Evolutionary conservation across 2,888 invertebrate species (phyloP), one percentile per base, ranked within the genome.

Genomic region (Oscheius sp.): DNA sequence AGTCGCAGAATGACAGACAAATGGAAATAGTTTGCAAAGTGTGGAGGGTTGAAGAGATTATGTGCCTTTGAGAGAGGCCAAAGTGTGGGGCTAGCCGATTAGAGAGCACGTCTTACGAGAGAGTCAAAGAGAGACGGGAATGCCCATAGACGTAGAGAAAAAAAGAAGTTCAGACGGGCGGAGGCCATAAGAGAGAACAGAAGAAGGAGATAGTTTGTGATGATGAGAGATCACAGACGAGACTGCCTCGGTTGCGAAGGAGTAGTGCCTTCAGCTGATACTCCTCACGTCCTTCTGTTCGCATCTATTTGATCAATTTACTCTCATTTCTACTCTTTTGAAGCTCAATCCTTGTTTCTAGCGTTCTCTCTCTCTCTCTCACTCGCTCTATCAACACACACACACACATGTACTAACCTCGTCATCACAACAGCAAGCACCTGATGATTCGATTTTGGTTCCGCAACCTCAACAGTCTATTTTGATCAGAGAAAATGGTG

Each of bases 251-350:
- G 58, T 61, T 50, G 68, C 48, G 61, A 68, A 68, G 68, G 68
- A 68, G 68, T 61, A 61, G 68, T 52, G 68, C 50, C 68, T 68
- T 68, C 68, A 61, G 61, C 68, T 58, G 68, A 61, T 68, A 68
- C 68, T 55, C 66, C 64, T 65, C 52, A 33, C 27, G 46, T 46
- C 34, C 48, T 46, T 46, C 31, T 33, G 10, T 52, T 33, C 45
- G n/a, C n/a, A n/a, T n/a, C n/a, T n/a, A n/a, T n/a, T n/a, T n/a
- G n/a, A n/a, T n/a, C n/a, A n/a, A n/a, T n/a, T n/a, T n/a, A n/a
- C n/a, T n/a, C n/a, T n/a, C n/a, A n/a, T n/a, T n/a, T n/a, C n/a
- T n/a, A n/a, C n/a, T n/a, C n/a, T n/a, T n/a, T n/a, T n/a, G n/a
- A n/a, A n/a, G n/a, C n/a, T n/a, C n/a, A n/a, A n/a, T n/a, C n/a